phyloP scores from a whole-genome alignment of 2,113 vertebrate species.

The Charina bottae region DNA sequence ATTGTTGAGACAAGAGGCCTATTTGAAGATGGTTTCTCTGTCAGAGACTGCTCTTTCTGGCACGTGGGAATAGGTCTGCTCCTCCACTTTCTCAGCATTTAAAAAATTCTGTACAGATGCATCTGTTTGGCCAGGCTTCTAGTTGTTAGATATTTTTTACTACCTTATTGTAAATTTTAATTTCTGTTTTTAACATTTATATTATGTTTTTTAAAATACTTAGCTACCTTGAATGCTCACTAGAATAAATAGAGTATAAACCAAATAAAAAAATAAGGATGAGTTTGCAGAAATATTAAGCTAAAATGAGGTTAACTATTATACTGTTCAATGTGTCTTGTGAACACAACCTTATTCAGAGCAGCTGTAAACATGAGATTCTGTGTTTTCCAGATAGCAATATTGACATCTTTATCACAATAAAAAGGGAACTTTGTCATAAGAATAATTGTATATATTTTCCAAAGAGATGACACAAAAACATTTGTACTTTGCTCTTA shows the following conservation, averaged over 20 bases:
- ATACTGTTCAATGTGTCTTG: background rate
- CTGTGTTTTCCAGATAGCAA: background rate
- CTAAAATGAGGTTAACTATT: background rate
- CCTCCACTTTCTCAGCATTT: no score
- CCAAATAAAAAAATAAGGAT: background rate
- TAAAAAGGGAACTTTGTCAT: background rate
- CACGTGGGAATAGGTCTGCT: no score
- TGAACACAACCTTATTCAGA: background rate
- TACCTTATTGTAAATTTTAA: no score
- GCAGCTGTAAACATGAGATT: background rate
- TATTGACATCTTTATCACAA: background rate
- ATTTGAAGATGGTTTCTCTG: no score
- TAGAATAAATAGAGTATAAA: background rate
- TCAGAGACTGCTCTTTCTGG: no score
- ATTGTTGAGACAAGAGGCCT: no score
- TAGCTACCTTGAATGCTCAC: background rate
- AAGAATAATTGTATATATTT: background rate
- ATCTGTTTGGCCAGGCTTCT: no score
- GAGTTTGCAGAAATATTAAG: background rate
- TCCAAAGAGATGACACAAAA: background rate
- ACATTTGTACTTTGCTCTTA: slow-evolving; percentile 46
- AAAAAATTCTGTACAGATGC: no score
- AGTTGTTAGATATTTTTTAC: no score
- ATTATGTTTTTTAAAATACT: background rate
- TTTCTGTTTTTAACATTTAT: background rate